Percentiles rank a stretch among this genome's conserved stretches.
These are phyloP conservation scores for Sebastiscus tertius DNA, from an alignment of 2,797 vertebrate genomes.

Conservation along the genomic window DNA sequence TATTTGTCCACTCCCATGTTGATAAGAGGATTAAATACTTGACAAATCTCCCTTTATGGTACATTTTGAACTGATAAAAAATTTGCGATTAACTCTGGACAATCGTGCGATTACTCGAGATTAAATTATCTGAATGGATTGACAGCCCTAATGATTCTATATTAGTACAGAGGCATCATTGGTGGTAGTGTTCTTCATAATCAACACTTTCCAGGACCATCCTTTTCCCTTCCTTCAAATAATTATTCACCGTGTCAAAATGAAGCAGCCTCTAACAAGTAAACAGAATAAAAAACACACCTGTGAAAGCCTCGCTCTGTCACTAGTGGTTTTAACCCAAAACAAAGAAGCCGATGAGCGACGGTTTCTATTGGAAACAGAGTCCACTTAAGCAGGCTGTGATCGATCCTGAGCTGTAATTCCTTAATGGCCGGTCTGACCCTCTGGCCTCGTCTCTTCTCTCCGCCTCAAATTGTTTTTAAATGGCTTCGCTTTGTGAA, in stretches of 20 bases:
- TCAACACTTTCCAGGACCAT: neutral
- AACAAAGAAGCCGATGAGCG: constrained; percentile 13
- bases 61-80: no score
- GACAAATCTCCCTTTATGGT: no score
- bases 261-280: neutral
- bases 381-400: constrained; percentile 49
- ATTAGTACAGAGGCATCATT: neutral
- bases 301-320: neutral
- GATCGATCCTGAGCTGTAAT: constrained; percentile 65
- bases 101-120: no score
- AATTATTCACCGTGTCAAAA: neutral
- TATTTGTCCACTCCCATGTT: no score
- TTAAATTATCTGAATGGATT: no score
- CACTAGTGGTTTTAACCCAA: neutral
- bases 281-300: neutral
- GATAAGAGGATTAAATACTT: no score
- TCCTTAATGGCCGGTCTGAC: constrained; percentile 71
- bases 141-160: neutral
- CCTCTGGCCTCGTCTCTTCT: constrained; percentile 63
- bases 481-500: constrained; percentile 66
- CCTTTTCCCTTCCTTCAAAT: neutral
- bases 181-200: neutral
- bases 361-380: constrained; percentile 39
- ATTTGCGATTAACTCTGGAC: no score
- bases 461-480: constrained; percentile 67